Evolutionary conservation across 2,888 invertebrate species (phyloP), one percentile per base, ranked within the genome.

Genomic region (Oscheius sp.): DNA sequence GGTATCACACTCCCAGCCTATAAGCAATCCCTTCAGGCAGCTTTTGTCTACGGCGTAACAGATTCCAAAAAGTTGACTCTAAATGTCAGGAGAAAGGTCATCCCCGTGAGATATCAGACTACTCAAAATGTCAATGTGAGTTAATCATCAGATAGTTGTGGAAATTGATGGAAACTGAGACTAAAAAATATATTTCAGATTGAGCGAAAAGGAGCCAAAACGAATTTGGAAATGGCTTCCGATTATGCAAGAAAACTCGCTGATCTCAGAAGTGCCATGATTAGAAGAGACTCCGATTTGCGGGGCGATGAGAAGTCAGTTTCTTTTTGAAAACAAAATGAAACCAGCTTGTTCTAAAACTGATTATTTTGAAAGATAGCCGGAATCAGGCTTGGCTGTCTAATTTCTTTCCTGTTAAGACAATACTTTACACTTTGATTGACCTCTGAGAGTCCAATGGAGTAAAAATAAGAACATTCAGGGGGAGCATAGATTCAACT

Each of bases 251-350:
- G 39, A 20, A 53, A 50, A 33, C 29, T 70, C 39, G 65, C 55
- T 23, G 29, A 65, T 23, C 33, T 70, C 55, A 65, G 70, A 45
- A 45, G 20, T 23, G 31, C 27, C 3, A 48, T 70, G 55, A 66
- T 70, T 31, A 53, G 70, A 4, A 27, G 64, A 50, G 70, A 70
- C 29, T 70, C 70, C n/a, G 70, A 70, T 15, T 31, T 55, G 5
- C 50, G 37, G 39, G 52, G 52, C 15, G 52, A 65, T 23, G 65
- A 65, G 27, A 50, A 45, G 65, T 65, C 10, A 45, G 45, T 33
- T 17, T 25, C 1, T n/a, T 5, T 6, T 29, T 12, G 1, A 3
- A 1, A 58, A 17, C 23, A 3, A 8, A 4, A 15, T 8, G n/a
- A n/a, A n/a, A n/a, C n/a, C n/a, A n/a, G n/a, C n/a, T n/a, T n/a